Base-by-base conservation (phyloP, 2,888 invertebrate genomes). In the Eilema caniola region DNA sequence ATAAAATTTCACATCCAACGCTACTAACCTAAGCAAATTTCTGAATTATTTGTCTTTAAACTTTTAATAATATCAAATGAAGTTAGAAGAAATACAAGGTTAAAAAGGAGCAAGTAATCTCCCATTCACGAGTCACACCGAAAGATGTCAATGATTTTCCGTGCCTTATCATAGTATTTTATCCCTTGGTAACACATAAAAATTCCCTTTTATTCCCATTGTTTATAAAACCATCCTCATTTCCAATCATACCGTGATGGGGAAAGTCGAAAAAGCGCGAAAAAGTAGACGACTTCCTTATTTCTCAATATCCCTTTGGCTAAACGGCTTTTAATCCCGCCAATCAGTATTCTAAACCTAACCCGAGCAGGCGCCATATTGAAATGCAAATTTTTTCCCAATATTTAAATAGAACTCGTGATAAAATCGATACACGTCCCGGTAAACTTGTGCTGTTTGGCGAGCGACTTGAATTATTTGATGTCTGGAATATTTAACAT, bases 271-370 rank as follows among this genome's bases (percentile, higher is more conserved):
- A 28, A 63, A 60, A 28, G 41, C n/a, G 61, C 23, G 47, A 61
- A 61, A 66, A 62, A 28, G 61, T 61, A 47, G 10, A 33, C 53
- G 61, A 62, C 61, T 67, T 62, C 61, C 67, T 67, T 47, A 67
- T 67, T 75, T 76, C 69, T 67, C 72, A 72, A 82, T 80, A 80
- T 80, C 81, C 80, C 76, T 82, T 61, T 25, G 66, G 66, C 70
- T 66, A 62, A 70, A 70, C 37, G 66, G 57, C 70, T 62, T 66
- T 70, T 70, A 70, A 70, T 70, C 66, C 62, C 33, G 57, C 66
- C 70, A 70, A 70, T 70, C 70, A 70, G 70, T 70, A 70, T 70
- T 70, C 70, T 70, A 66, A 62, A 61, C 70, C 66, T 70, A 62
- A 66, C 66, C 23, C 31, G 62, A 25, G 33, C 53, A 33, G 24